Conservation (phyloP, 2,113 vertebrate species). For the Hypanus sabinus region DNA sequence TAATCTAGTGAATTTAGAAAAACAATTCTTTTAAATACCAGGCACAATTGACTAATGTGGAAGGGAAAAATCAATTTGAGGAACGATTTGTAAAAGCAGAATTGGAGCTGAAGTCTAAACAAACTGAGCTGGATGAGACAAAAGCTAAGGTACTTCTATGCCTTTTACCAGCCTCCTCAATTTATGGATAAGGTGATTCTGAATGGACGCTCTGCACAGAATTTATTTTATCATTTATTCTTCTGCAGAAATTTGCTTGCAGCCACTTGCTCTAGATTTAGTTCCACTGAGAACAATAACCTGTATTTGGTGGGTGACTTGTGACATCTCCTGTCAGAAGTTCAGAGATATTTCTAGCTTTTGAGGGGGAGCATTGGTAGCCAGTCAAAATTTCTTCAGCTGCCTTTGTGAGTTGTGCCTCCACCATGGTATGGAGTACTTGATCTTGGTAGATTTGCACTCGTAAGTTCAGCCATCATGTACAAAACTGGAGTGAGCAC, state of each 20-base stretch:
- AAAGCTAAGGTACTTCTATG: constrained; percentile 51
- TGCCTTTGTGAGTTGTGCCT: too few species aligned
- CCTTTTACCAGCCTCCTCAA: neutral
- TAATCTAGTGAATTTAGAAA: neutral
- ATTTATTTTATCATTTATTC: neutral
- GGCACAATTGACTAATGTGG: neutral
- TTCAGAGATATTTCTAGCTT: too few species aligned
- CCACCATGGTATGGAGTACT: too few species aligned
- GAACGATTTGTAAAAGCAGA: constrained; percentile 46
- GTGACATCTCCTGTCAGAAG: too few species aligned
- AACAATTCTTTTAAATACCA: constrained; percentile 3
- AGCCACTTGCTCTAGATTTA: neutral
- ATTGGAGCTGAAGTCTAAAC: constrained; percentile 47
- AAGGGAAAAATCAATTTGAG: constrained; percentile 18
- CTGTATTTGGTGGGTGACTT: too few species aligned
- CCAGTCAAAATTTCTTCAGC: too few species aligned
- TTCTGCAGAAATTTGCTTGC: neutral
- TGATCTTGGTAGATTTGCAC: too few species aligned
- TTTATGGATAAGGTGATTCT: neutral
- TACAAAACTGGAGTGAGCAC: too few species aligned
- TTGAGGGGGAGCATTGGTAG: too few species aligned
- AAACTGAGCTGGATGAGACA: constrained; percentile 48
- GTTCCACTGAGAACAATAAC: neutral
- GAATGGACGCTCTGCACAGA: neutral
- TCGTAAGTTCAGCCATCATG: too few species aligned